phyloP scores from a whole-genome alignment of 1,140 invertebrate species.

The Orchesella cincta region DNA sequence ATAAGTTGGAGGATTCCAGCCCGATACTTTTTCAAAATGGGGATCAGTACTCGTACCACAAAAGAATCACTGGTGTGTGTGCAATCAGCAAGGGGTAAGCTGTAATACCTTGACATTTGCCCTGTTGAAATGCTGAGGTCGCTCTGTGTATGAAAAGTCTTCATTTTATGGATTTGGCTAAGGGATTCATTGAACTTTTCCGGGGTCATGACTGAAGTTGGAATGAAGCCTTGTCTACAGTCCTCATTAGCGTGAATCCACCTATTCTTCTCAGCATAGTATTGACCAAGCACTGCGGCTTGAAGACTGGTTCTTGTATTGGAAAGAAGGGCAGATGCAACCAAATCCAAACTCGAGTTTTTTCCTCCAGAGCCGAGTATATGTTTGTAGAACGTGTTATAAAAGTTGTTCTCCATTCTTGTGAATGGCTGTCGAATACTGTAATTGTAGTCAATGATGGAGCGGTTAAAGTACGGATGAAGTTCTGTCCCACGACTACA shows the following conservation, averaged over 20 bases:
- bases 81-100: constrained; percentile 45
- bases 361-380: constrained; percentile 26
- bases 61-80: constrained; percentile 40
- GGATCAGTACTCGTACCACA: constrained; percentile 44
- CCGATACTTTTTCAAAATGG: constrained; percentile 30
- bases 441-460: constrained; percentile 34
- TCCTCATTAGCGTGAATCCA: constrained; percentile 43
- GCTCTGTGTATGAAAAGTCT: not conserved
- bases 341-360: constrained; percentile 19
- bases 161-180: not conserved
- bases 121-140: constrained; percentile 17
- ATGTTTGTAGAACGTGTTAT: constrained; percentile 42
- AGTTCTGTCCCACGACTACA: constrained; percentile 15
- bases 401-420: constrained; percentile 50
- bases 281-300: constrained; percentile 31
- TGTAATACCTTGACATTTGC: constrained; percentile 43
- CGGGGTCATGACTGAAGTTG: constrained; percentile 33
- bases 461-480: not conserved
- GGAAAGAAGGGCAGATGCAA: constrained; percentile 44
- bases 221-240: constrained; percentile 35
- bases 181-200: constrained; percentile 17
- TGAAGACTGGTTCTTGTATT: constrained; percentile 46
- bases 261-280: constrained; percentile 47
- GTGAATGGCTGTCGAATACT: constrained; percentile 40
- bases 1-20: constrained; percentile 16